Evolutionary conservation across 2,888 invertebrate genomes (phyloP).

Genomic region (Hesperia comma): DNA sequence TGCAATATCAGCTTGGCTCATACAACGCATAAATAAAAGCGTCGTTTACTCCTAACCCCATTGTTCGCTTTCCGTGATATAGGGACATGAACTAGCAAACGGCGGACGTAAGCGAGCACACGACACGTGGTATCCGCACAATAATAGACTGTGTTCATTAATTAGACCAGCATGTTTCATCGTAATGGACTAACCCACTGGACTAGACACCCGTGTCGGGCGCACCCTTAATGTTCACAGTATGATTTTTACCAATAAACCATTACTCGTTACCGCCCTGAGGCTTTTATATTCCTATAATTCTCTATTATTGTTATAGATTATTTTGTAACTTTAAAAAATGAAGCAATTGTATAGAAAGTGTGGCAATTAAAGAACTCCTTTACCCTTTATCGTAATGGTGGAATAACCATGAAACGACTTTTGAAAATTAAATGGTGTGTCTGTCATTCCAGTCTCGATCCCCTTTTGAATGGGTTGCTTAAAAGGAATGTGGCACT

Average conservation of each 20-base stretch:
- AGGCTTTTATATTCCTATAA: too few species aligned
- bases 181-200: conserved; percentile 55
- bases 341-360: neutral
- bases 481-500: conserved; percentile 11
- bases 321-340: too few species aligned
- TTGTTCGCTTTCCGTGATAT: conserved; percentile 34
- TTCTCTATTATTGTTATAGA: too few species aligned
- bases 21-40: conserved; percentile 35
- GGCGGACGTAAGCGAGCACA: conserved; percentile 42
- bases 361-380: neutral
- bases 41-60: conserved; percentile 29
- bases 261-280: too few species aligned
- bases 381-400: neutral
- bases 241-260: neutral
- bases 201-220: conserved; percentile 63
- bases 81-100: conserved; percentile 41
- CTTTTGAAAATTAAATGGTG: conserved; percentile 10
- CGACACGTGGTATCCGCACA: conserved; percentile 59
- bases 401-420: conserved; percentile 2
- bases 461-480: conserved; percentile 23
- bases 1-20: conserved; percentile 32
- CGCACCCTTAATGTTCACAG: conserved; percentile 36
- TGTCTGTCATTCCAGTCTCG: conserved; percentile 18
- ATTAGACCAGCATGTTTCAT: conserved; percentile 77
- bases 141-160: conserved; percentile 74